Evolutionary conservation across 2,797 vertebrate genomes (phyloP).

Genomic region (Cyclopterus lumpus): DNA sequence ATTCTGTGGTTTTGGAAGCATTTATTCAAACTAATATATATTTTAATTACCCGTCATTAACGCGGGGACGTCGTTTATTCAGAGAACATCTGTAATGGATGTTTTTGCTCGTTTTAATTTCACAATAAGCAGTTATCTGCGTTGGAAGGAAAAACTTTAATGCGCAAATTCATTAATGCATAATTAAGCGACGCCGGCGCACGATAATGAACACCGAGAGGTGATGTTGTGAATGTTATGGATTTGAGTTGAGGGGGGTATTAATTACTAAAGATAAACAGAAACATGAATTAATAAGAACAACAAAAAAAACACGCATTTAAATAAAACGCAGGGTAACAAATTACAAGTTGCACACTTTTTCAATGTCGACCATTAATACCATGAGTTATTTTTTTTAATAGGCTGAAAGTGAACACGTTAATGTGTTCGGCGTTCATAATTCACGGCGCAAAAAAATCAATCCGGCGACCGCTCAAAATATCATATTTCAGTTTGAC

Average conservation of each 20-base stretch:
- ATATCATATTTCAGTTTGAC: constrained; percentile 23
- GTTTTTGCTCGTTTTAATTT: constrained; percentile 40
- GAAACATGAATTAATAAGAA: constrained; percentile 49
- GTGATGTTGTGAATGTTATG: constrained; percentile 62
- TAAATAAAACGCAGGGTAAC: constrained; percentile 21
- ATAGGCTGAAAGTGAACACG: background rate
- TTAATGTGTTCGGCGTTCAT: background rate
- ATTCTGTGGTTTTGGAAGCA: background rate
- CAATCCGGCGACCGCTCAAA: background rate
- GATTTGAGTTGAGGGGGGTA: constrained; percentile 53
- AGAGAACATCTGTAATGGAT: constrained; percentile 30
- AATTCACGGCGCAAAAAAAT: constrained; percentile 15
- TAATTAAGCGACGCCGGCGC: constrained; percentile 55
- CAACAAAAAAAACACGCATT: constrained; percentile 18
- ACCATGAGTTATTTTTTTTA: no score
- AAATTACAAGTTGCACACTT: constrained; percentile 41
- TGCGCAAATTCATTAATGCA: constrained; percentile 48
- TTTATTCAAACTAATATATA: background rate
- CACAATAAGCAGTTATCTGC: constrained; percentile 51
- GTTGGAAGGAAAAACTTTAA: constrained; percentile 43
- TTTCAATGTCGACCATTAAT: constrained; percentile 19
- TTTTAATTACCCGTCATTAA: constrained; percentile 12
- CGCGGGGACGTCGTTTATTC: constrained; percentile 26
- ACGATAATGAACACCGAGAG: constrained; percentile 53
- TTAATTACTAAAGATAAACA: constrained; percentile 66